Percentiles rank a stretch among this genome's conserved stretches.
Conservation (phyloP, 2,113 vertebrate species). For the Genyomyrus donnyi region DNA sequence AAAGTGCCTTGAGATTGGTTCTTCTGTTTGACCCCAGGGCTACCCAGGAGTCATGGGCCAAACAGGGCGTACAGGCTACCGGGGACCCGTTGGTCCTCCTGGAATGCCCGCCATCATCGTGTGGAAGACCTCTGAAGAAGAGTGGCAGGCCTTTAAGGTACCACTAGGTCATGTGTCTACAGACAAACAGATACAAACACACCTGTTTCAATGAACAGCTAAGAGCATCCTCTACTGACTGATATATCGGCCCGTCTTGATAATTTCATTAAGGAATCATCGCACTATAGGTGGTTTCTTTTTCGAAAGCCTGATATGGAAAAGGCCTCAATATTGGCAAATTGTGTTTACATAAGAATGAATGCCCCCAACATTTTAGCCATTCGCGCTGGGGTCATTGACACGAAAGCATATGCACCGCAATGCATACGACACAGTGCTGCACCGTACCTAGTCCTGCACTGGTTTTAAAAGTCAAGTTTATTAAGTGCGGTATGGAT, state of each 20-base stretch:
- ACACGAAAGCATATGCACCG: too few species aligned
- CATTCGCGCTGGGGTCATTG: too few species aligned
- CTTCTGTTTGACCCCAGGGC: slow-evolving; percentile 43
- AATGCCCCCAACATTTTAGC: too few species aligned
- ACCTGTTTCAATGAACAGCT: neutral
- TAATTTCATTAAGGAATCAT: neutral
- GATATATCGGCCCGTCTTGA: neutral
- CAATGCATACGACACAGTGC: too few species aligned
- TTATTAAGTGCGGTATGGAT: too few species aligned
- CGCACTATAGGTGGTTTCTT: neutral
- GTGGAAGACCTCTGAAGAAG: slow-evolving; percentile 59
- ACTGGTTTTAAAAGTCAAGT: too few species aligned
- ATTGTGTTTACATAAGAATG: too few species aligned
- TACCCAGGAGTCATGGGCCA: slow-evolving; percentile 56
- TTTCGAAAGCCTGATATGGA: too few species aligned
- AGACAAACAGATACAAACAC: neutral
- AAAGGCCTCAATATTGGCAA: too few species aligned
- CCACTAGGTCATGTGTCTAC: neutral
- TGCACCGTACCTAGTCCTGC: too few species aligned
- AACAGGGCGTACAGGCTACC: slow-evolving; percentile 53
- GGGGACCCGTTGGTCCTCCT: slow-evolving; percentile 52
- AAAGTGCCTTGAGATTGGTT: neutral
- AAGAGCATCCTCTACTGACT: neutral
- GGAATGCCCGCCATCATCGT: slow-evolving; percentile 60
- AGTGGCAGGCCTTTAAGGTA: slow-evolving; percentile 63